Evolutionary conservation across 2,797 vertebrate species (phyloP).

Genomic region (Cirrhinus mrigala): DNA sequence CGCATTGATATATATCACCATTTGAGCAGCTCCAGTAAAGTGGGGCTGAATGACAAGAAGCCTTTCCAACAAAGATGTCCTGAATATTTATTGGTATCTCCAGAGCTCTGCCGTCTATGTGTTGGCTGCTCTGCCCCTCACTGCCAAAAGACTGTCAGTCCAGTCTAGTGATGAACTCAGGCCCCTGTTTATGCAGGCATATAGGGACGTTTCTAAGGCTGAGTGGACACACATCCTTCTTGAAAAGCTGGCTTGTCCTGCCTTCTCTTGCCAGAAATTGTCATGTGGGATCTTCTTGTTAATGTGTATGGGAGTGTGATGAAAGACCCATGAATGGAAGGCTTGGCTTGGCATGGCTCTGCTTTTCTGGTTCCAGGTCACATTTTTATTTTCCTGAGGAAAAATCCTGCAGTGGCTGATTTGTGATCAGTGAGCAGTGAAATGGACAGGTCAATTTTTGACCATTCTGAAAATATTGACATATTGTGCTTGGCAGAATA

Average conservation of each 20-base stretch:
- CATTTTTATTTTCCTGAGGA: background rate
- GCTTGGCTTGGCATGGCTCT: background rate
- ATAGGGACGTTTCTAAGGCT: constrained; percentile 20
- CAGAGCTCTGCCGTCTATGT: constrained; percentile 14
- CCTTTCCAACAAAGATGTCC: background rate
- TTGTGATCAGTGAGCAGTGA: background rate
- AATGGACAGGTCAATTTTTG: background rate
- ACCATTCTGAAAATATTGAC: background rate
- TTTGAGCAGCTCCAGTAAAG: constrained; percentile 11
- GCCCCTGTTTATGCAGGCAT: constrained; percentile 18
- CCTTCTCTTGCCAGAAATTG: constrained; percentile 2
- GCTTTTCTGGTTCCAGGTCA: constrained; percentile 7
- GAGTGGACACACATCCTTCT: background rate
- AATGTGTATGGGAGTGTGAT: background rate
- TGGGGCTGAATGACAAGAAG: constrained; percentile 9
- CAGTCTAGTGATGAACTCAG: constrained; percentile 13
- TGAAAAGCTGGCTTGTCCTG: constrained; percentile 27
- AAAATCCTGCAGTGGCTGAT: constrained; percentile 15
- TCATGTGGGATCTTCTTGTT: constrained; percentile 13
- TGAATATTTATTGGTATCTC: constrained; percentile 33
- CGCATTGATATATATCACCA: background rate
- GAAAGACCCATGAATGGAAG: background rate
- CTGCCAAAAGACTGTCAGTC: constrained; percentile 31
- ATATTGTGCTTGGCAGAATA: background rate
- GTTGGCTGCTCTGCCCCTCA: constrained; percentile 29